Conservation (phyloP, 2,888 invertebrate genomes). For the Operophtera brumata region DNA sequence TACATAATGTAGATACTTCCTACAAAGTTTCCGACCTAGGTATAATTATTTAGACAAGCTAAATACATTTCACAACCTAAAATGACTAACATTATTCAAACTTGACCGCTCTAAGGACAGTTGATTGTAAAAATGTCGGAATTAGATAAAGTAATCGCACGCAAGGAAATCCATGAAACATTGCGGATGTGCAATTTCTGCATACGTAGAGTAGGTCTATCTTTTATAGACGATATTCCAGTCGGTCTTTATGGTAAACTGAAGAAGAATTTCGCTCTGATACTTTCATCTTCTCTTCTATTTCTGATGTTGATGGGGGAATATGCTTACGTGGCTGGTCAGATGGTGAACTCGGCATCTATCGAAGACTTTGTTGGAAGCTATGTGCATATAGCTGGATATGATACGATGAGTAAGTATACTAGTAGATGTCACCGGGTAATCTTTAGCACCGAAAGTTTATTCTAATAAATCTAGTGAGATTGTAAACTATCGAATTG, state of each 20-base stretch:
- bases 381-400: constrained; percentile 60
- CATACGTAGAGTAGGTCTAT: constrained; percentile 50
- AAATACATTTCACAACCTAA: not conserved
- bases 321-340: constrained; percentile 46
- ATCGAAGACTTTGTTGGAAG: constrained; percentile 57
- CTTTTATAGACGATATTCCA: constrained; percentile 51
- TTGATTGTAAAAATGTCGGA: not conserved
- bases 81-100: not conserved
- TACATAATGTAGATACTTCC: not conserved
- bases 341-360: constrained; percentile 45
- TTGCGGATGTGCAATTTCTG: constrained; percentile 53
- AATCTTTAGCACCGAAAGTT: too few relatives aligned
- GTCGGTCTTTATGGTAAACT: constrained; percentile 36
- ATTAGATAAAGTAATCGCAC: constrained; percentile 27
- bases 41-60: not conserved
- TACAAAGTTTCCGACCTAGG: not conserved
- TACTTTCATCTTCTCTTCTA: constrained; percentile 42
- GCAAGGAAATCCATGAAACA: constrained; percentile 51
- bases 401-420: constrained; percentile 61
- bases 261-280: constrained; percentile 33
- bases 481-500: too few relatives aligned
- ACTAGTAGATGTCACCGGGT: not conserved
- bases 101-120: not conserved
- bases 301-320: constrained; percentile 51
- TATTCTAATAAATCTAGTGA: too few relatives aligned